Percentiles rank a stretch among this genome's conserved stretches.
These are phyloP conservation scores for Papilio gigon DNA, from an alignment of 2,888 invertebrate species.

Conservation along the genomic window DNA sequence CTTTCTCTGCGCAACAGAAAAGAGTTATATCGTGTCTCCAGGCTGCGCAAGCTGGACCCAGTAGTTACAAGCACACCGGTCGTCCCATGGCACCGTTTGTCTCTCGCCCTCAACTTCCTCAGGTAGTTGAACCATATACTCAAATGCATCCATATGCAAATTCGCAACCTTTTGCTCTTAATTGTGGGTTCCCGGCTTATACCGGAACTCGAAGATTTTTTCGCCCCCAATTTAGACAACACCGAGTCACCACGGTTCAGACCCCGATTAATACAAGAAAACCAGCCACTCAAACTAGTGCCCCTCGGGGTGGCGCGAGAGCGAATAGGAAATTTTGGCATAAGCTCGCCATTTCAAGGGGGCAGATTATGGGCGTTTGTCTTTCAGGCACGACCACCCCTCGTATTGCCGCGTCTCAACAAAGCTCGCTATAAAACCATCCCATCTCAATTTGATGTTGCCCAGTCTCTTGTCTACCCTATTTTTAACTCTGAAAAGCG, in stretches of 20 bases:
- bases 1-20: constrained; percentile 9
- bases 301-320: too few species aligned
- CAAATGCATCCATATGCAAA: neutral
- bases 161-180: neutral
- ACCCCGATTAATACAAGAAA: neutral
- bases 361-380: too few species aligned
- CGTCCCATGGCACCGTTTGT: neutral
- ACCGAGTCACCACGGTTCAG: neutral
- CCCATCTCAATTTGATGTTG: neutral
- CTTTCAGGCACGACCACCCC: neutral
- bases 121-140: constrained; percentile 5
- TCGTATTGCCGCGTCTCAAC: neutral
- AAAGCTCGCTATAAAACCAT: neutral
- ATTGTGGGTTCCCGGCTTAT: too few species aligned
- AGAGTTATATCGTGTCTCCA: neutral
- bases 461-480: neutral
- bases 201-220: too few species aligned
- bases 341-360: too few species aligned
- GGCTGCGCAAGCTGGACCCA: constrained; percentile 12
- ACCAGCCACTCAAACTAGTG: neutral
- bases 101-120: neutral
- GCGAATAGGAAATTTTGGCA: too few species aligned
- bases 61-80: constrained; percentile 1
- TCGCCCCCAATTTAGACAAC: constrained; percentile 6
- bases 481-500: neutral